phyloP scores from a whole-genome alignment of 2,797 vertebrate genomes.

The Chrysocyon brachyurus region DNA sequence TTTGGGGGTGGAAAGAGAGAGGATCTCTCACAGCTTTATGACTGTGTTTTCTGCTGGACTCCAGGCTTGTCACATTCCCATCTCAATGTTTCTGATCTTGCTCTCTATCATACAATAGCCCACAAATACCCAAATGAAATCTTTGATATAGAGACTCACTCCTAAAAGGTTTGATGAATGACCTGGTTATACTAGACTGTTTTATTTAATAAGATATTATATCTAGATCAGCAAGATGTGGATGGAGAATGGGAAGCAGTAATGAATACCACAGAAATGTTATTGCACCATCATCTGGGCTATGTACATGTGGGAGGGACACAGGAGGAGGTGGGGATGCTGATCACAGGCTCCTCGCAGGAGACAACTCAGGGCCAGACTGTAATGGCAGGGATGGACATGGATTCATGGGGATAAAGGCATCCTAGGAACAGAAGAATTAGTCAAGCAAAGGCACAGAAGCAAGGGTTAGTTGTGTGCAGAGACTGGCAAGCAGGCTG shows the following conservation, averaged over 20 bases:
- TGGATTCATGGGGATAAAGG: conserved; percentile 44
- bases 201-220: background rate
- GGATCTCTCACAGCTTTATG: conserved; percentile 4
- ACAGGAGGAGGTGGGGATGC: conserved; percentile 7
- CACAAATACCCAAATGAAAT: conserved; percentile 47
- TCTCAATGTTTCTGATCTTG: background rate
- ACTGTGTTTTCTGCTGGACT: background rate
- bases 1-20: background rate
- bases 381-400: conserved; percentile 54
- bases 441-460: conserved; percentile 77
- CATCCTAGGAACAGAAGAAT: conserved; percentile 59
- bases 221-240: conserved; percentile 46
- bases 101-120: conserved; percentile 18
- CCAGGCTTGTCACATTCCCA: background rate
- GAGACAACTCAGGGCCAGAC: conserved; percentile 31
- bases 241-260: conserved; percentile 50
- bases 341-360: conserved; percentile 52
- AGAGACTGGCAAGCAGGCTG: conserved; percentile 68
- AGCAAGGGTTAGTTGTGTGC: conserved; percentile 73
- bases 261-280: conserved; percentile 53
- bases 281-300: background rate
- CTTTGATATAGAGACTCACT: conserved; percentile 45
- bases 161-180: background rate
- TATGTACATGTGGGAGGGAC: background rate
- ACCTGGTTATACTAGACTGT: background rate